phyloP scores from a whole-genome alignment of 2,113 vertebrate species.

The Pluvianellus socialis region DNA sequence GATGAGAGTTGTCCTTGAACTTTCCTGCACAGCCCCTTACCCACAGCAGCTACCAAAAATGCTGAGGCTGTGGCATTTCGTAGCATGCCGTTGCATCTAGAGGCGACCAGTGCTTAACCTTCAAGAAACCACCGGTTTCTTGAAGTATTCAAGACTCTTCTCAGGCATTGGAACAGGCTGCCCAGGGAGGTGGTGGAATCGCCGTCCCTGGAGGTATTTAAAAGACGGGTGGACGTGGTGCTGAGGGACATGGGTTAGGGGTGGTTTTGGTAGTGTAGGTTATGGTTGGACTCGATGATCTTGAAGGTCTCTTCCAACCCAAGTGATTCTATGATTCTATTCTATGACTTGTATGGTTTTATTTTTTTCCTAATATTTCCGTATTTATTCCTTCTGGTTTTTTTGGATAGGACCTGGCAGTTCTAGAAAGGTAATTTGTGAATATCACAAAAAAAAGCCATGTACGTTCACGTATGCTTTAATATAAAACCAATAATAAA shows the following conservation, averaged over 20 bases:
- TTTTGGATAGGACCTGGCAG: neutral
- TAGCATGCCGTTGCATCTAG: no score
- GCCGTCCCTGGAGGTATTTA: no score
- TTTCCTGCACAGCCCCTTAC: neutral
- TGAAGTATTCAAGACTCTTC: neutral
- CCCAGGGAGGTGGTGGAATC: no score
- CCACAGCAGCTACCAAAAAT: neutral
- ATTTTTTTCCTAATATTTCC: neutral
- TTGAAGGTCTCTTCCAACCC: no score
- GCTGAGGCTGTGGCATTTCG: fast-evolving
- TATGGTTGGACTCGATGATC: no score
- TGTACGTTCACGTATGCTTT: fast-evolving
- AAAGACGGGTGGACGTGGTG: no score
- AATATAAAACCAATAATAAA: neutral
- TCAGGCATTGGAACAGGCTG: no score
- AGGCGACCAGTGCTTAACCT: neutral
- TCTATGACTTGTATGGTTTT: neutral
- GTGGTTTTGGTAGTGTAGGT: no score
- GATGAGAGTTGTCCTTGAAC: neutral
- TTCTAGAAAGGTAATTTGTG: neutral
- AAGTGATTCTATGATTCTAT: no score
- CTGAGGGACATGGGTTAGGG: no score
- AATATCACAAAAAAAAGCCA: neutral
- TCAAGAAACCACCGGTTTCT: neutral
- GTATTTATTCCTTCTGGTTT: neutral